Conservation (phyloP, 1,140 invertebrate genomes). For the Cataglyphis hispanica region DNA sequence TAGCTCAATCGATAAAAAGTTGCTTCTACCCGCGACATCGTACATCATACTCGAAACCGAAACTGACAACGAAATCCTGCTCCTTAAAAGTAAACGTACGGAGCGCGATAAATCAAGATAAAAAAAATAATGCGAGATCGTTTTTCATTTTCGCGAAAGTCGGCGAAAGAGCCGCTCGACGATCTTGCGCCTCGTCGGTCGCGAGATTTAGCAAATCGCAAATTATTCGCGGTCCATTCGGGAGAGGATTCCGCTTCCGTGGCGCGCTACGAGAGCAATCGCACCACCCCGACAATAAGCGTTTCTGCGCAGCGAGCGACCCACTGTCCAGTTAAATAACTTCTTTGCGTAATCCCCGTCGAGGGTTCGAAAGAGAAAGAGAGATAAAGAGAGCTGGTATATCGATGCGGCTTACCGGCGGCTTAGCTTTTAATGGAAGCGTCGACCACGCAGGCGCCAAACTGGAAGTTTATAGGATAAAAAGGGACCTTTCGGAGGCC, state of each 20-base stretch:
- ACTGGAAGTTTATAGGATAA: constrained; percentile 65
- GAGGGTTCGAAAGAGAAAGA: constrained; percentile 16
- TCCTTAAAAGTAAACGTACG: constrained; percentile 58
- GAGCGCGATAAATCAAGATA: constrained; percentile 69
- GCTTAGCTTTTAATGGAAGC: constrained; percentile 79
- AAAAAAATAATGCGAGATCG: constrained; percentile 62
- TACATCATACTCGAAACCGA: constrained; percentile 74
- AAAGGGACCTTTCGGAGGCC: constrained; percentile 66
- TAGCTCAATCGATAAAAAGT: constrained; percentile 66
- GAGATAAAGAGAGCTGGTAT: constrained; percentile 41
- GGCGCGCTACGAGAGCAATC: background rate
- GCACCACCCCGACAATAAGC: constrained; percentile 56
- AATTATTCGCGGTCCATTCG: constrained; percentile 9
- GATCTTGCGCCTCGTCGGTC: constrained; percentile 37
- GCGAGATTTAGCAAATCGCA: constrained; percentile 64
- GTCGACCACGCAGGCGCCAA: constrained; percentile 59
- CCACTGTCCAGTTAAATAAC: constrained; percentile 75
- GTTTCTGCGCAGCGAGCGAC: constrained; percentile 14
- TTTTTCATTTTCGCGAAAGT: constrained; percentile 49
- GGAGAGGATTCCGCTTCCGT: background rate
- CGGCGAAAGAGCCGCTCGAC: constrained; percentile 53
- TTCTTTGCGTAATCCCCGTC: constrained; percentile 78
- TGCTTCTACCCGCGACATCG: constrained; percentile 54
- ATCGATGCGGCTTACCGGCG: constrained; percentile 78
- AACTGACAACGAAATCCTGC: constrained; percentile 72